Conservation (phyloP, 2,888 invertebrate species). For the Ctena decussata region DNA sequence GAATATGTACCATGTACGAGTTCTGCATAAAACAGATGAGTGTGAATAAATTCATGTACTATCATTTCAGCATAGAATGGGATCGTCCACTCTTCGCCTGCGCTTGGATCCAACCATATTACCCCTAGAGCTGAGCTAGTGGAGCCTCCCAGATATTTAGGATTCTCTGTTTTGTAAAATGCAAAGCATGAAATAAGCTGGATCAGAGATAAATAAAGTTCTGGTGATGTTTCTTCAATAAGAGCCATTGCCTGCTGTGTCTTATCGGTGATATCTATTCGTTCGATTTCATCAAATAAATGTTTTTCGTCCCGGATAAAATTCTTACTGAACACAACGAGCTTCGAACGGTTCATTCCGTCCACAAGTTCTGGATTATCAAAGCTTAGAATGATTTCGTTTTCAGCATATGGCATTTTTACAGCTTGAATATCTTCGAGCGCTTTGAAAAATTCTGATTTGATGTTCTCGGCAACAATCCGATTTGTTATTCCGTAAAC, state of each 20-base stretch:
- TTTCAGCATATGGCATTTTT: neutral
- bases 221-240: neutral
- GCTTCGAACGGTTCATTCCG: neutral
- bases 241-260: neutral
- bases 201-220: neutral
- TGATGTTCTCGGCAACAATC: neutral
- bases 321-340: neutral
- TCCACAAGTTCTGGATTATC: neutral
- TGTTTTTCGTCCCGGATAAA: neutral
- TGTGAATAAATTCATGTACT: constrained; percentile 36
- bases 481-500: neutral
- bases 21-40: constrained; percentile 23
- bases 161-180: neutral
- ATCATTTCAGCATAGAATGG: constrained; percentile 28
- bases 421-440: neutral
- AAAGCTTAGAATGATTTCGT: neutral
- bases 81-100: constrained; percentile 11
- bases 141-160: neutral
- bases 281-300: neutral
- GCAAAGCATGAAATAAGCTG: neutral
- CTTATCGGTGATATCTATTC: neutral
- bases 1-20: constrained; percentile 1
- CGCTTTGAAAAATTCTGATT: neutral
- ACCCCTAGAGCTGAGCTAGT: neutral
- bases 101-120: neutral